Percentiles rank a stretch among this genome's conserved stretches.
Evolutionary conservation across 2,797 vertebrate genomes (phyloP).

Genomic region (Pangasius larnaudii): DNA sequence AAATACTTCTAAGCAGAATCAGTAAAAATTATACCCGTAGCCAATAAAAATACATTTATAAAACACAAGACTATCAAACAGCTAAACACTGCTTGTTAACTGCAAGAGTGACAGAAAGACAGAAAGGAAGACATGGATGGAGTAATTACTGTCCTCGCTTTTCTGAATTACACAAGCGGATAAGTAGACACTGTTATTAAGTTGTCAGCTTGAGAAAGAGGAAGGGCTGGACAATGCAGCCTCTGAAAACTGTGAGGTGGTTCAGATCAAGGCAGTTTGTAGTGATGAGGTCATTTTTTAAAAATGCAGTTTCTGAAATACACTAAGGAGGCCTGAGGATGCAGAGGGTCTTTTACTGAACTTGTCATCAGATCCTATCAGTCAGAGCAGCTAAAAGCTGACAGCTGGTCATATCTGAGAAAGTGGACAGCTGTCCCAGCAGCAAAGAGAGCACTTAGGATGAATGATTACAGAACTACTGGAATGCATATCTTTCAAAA

Average conservation of each 20-base stretch:
- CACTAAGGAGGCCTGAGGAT: slow-evolving; percentile 52
- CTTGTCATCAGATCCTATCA: slow-evolving; percentile 66
- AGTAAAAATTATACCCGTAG: neutral
- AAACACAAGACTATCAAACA: slow-evolving; percentile 25
- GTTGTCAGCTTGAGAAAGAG: slow-evolving; percentile 30
- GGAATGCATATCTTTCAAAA: slow-evolving; percentile 52
- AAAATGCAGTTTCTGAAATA: slow-evolving; percentile 34
- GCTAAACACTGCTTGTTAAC: slow-evolving; percentile 56
- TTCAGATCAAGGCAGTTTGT: slow-evolving; percentile 43
- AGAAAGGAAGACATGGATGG: slow-evolving; percentile 7
- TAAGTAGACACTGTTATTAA: slow-evolving; percentile 41
- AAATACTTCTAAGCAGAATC: neutral
- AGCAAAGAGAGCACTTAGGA: slow-evolving; percentile 60
- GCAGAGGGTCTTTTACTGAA: slow-evolving; percentile 49
- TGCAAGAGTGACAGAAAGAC: slow-evolving; percentile 31
- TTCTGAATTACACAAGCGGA: slow-evolving; percentile 10
- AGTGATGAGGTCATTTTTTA: slow-evolving; percentile 53
- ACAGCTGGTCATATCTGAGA: slow-evolving; percentile 73
- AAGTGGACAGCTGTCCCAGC: slow-evolving; percentile 67
- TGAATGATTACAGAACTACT: slow-evolving; percentile 54
- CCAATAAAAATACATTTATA: neutral
- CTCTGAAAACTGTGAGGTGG: slow-evolving; percentile 25
- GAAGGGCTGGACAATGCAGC: slow-evolving; percentile 12
- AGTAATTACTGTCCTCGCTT: neutral
- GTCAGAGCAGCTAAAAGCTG: slow-evolving; percentile 64